Percentiles rank a stretch among this genome's conserved stretches.
Evolutionary conservation across 2,113 vertebrate genomes (phyloP).

Genomic region (Actinemys pallida): DNA sequence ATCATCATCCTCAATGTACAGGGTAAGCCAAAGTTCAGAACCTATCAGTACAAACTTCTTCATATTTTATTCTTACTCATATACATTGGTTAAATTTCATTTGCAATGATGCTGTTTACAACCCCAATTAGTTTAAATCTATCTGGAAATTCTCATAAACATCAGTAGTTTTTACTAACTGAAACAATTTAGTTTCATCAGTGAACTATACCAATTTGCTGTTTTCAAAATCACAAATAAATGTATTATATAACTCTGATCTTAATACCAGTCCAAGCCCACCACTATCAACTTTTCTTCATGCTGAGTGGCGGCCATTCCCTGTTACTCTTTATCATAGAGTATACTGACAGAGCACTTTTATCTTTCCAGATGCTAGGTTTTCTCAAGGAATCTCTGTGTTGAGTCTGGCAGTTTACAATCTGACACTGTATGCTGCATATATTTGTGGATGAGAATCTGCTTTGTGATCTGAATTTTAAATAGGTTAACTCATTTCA

Average conservation of each 20-base stretch:
- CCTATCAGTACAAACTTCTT: neutral
- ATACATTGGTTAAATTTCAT: neutral
- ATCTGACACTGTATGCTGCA: neutral
- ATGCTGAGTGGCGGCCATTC: neutral
- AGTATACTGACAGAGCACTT: neutral
- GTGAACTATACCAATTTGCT: neutral
- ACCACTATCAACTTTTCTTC: neutral
- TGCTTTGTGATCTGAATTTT: neutral
- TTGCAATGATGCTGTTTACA: neutral
- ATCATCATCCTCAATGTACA: neutral
- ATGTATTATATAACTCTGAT: neutral
- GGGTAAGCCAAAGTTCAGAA: neutral
- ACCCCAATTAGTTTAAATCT: neutral
- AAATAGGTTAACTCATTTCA: conserved; percentile 11
- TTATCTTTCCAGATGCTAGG: neutral
- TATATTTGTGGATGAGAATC: neutral
- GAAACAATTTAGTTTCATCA: neutral
- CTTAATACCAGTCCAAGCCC: neutral
- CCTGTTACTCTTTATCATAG: neutral
- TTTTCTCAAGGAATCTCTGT: neutral
- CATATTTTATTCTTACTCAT: neutral
- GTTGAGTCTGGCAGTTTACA: neutral
- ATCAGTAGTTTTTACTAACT: neutral
- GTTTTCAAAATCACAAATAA: neutral
- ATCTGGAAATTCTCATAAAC: neutral